Evolutionary conservation across 2,888 invertebrate species (phyloP), one percentile per base, ranked within the genome.

Genomic region (Rugalucina vietnamica): DNA sequence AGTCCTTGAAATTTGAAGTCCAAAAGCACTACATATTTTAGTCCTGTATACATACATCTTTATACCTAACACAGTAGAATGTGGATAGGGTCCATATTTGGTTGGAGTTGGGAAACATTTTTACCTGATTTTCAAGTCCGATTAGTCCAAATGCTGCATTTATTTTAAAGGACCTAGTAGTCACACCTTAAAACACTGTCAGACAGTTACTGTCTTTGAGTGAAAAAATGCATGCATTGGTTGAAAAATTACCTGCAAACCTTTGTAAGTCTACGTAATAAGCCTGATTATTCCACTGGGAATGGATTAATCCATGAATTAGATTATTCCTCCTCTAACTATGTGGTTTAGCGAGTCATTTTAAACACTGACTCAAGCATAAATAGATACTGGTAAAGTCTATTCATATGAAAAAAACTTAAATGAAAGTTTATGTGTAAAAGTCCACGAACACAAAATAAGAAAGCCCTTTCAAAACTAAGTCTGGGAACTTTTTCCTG

Each of bases 401-500:
- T 34, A 65, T 27, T 5, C 29, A 5, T 10, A 29, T 60, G 32
- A 4, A 60, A 29, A 10, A 60, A 60, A 10, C 4, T 60, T 60
- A 34, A 4, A 60, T 60, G 18, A 60, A 60, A 10, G 65, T 65
- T 21, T 65, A 65, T 34, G 5, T 32, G 21, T 54, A 65, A 34
- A 65, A 65, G 65, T 65, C 34, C 65, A 65, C 65, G 21, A 65
- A 29, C 65, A 65, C 65, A 34, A 65, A 65, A 65, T 65, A 29
- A 34, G 65, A 65, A 65, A 65, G 65, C 32, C 29, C 65, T 65
- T 65, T 65, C 65, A 65, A 65, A 65, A 32, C 18, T 27, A 65
- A 34, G 34, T 65, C 65, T 34, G 34, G 65, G 65, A 65, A 32
- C 12, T 21, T 14, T 57, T 43, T 80, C 80, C 84, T 80, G 79